Evolutionary conservation across 2,113 vertebrate genomes (phyloP), one percentile per base, ranked within the genome.

Genomic region (Procavia capensis): DNA sequence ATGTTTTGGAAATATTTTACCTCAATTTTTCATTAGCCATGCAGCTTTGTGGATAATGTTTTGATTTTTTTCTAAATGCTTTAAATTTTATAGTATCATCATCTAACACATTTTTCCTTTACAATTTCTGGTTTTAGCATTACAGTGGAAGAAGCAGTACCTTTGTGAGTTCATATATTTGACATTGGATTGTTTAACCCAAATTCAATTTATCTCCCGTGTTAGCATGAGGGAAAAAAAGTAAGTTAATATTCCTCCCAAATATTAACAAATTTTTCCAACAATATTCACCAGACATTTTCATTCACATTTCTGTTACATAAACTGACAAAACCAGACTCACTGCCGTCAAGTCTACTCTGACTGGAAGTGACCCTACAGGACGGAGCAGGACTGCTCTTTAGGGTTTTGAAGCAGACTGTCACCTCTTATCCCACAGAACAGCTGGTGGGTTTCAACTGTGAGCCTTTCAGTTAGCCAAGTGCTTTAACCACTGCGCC

Each of bases 21-120:
- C 13, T 68, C 54, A 2, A 29, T 92, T 93, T 88, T 19, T 78
- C 92, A 92, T 84, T 80, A 85, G 47, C 14, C 80, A 27, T 95
- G 70, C 22, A 88, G 36, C 36, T 72, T 84, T 74, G n/a, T 72
- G 91, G 61, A 31, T 61, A 76, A 85, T n/a, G 29, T 72, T 79
- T 74, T 82, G 8, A 27, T 11, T 74, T 66, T 66, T 68, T 80
- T 50, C 39, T 54, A 72, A 80, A 80, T 50, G 54, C 16, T 86
- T 83, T 59, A 47, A 13, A 63, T 95, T 83, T 81, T 43, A 36
- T 70, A 85, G 90, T 4, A 78, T 82, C 59, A 91, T 64, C n/a
- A 36, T 74, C 20, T 82, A 89, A 22, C 20, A 68, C 20, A 64
- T 27, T 88, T 76, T 74, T 45, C 34, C 41, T 74, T 66, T 75